Percentiles rank a stretch among this genome's conserved stretches.
Conservation (phyloP, 2,888 invertebrate species). For the Andrena haemorrhoa region DNA sequence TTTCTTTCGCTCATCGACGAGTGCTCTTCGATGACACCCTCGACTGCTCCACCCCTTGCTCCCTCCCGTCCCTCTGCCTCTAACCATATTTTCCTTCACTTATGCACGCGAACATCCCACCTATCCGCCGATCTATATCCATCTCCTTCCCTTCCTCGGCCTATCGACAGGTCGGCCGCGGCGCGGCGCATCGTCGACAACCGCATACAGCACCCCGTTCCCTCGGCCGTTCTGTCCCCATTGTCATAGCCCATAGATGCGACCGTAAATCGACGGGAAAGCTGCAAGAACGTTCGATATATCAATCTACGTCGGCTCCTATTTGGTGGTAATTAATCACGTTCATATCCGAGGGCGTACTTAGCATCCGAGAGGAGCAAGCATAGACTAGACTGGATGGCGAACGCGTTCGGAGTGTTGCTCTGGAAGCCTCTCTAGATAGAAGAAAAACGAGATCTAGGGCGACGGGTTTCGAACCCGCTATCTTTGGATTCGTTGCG, state of each 20-base stretch:
- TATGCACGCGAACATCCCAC: background rate
- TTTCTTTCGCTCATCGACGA: constrained; percentile 12
- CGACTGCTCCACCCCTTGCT: background rate
- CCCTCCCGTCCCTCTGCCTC: background rate
- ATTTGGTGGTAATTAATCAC: constrained; percentile 84
- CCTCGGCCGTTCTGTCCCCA: constrained; percentile 55
- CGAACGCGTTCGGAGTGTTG: constrained; percentile 32
- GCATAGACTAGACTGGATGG: constrained; percentile 40
- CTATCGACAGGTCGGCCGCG: constrained; percentile 58
- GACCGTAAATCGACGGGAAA: constrained; percentile 79
- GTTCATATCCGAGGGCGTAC: constrained; percentile 76
- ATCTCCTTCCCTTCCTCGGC: constrained; percentile 30
- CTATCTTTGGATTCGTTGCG: no score
- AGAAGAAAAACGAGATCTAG: background rate
- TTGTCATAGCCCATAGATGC: constrained; percentile 78
- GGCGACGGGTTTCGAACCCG: no score
- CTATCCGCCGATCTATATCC: constrained; percentile 27
- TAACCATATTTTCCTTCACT: background rate
- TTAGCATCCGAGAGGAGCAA: constrained; percentile 73
- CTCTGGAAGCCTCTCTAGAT: constrained; percentile 28
- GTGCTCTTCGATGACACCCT: constrained; percentile 24
- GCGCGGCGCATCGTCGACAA: constrained; percentile 61
- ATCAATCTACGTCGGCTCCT: constrained; percentile 82
- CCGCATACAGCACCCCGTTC: constrained; percentile 43
- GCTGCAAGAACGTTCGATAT: constrained; percentile 81